Base-by-base conservation (phyloP, 2,888 invertebrate genomes). In the Athrips mouffetella region DNA sequence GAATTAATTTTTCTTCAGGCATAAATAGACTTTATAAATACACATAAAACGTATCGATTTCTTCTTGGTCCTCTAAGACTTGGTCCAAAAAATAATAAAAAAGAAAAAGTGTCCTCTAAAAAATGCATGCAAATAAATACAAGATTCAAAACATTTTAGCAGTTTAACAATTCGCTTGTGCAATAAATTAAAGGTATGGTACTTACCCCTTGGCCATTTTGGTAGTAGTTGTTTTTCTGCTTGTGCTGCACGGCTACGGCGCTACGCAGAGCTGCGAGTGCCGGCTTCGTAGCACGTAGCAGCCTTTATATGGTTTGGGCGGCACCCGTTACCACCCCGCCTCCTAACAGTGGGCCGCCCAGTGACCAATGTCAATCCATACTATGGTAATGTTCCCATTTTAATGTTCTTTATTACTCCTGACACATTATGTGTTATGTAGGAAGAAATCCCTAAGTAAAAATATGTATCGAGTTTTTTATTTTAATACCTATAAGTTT, bases 221-320 rank as follows among this genome's bases (percentile, higher is more conserved):
- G 49, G 59, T 56, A 55, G 54, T 20, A 10, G 37, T 21, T 3
- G 37, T 3, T 37, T n/a, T 18, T 11, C 21, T 20, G 21, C 20
- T 37, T 18, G 21, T 37, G 20, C n/a, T n/a, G 37, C 11, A 10
- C 37, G 37, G 37, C 52, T 60, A 58, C 52, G 57, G 58, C 52
- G 60, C 69, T 70, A 70, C 70, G 67, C 57, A 55, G 65, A 66
- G 64, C 63, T 23, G 20, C 64, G 59, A 59, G 60, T 75, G 73
- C 65, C 67, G 69, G 49, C 53, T 66, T 63, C 64, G 64, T 53
- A 62, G 56, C 59, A 13, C 58, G 66, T 55, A 62, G 62, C 60
- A 54, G 53, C 60, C 70, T 70, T 84, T 84, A 79, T 83, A 82
- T 78, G 58, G 60, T 58, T 57, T 52, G 70, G 65, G 63, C 63